Base-by-base conservation (phyloP, 2,888 invertebrate genomes). In the Thera britannica region DNA sequence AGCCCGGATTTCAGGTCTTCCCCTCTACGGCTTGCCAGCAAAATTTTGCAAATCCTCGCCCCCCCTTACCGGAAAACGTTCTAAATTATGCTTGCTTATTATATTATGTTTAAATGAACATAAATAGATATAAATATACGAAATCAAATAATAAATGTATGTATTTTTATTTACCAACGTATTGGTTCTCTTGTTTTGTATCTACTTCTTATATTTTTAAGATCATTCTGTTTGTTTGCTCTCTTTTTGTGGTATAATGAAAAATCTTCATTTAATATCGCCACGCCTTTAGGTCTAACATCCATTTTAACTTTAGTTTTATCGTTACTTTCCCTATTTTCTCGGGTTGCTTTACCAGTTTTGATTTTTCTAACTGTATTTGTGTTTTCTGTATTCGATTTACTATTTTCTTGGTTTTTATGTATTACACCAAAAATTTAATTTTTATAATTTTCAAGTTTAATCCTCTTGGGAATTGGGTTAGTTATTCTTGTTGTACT, bases 261-360 rank as follows among this genome's bases (percentile, higher is more conserved):
- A 38, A 63, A 12, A 23, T 58, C 36, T 58, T 65, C 52, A 36
- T 65, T 58, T 36, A 58, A 58, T 65, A 65, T 58, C 48, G 54
- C 36, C 34, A 54, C 36, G 23, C 51, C 51, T 51, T 35, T 1
- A 44, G 41, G 41, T 12, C 11, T 11, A 52, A 11, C 49, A 8
- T 49, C 34, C 23, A 49, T 54, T 3, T 12, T 38, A 8, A 3
- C 12, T 63, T 11, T 49, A 3, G 3, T 38, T 6, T 57, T 41
- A 55, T 56, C 36, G 12, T 63, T 8, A 49, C 41, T 52, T 4
- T 38, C 36, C 49, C 2, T 38, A 12, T 23, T 56, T 49, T 51
- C 49, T 54, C 4, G 23, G 12, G 6, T 46, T 55, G 7, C 8
- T n/a, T 12, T 23, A 46, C 38, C 34, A 9, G 3, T 54, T 35